Conservation (phyloP, 2,888 invertebrate genomes). For the Acheta domesticus region DNA sequence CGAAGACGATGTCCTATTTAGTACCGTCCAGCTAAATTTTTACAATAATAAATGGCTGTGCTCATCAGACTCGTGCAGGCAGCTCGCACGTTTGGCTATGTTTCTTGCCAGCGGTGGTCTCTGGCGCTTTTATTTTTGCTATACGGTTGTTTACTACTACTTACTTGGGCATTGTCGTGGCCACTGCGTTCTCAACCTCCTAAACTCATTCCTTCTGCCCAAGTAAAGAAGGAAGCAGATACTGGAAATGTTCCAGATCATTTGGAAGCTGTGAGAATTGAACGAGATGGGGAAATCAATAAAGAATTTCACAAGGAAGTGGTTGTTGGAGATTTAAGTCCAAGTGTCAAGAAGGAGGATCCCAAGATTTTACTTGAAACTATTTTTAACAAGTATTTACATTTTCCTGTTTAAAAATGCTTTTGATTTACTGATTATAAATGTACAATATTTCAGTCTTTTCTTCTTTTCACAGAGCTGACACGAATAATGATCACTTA, state of each 20-base stretch:
- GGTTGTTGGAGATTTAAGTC: slow-evolving; percentile 48
- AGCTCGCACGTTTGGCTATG: slow-evolving; percentile 22
- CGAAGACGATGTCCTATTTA: too few species aligned
- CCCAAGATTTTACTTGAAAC: slow-evolving; percentile 50
- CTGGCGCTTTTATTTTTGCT: slow-evolving; percentile 55
- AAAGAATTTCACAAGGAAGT: slow-evolving; percentile 41
- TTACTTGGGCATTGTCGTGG: slow-evolving; percentile 53
- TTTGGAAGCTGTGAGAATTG: slow-evolving; percentile 27
- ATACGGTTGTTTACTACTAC: slow-evolving; percentile 54
- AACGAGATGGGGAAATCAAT: slow-evolving; percentile 34
- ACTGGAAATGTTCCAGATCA: slow-evolving; percentile 26
- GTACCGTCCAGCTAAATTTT: neutral
- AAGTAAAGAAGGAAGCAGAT: slow-evolving; percentile 20
- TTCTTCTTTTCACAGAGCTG: slow-evolving; percentile 53
- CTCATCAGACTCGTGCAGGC: neutral
- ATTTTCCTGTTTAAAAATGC: neutral
- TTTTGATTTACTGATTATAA: too few species aligned
- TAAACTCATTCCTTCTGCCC: slow-evolving; percentile 26
- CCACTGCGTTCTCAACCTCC: slow-evolving; percentile 45
- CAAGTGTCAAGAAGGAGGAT: slow-evolving; percentile 49
- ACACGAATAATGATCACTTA: slow-evolving; percentile 55
- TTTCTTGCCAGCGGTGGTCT: slow-evolving; percentile 50
- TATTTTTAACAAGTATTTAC: slow-evolving; percentile 49
- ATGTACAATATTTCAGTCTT: neutral
- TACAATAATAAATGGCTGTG: slow-evolving; percentile 2